Evolutionary conservation across 30 jellyfish, hydroid and myxozoan species (phyloP).

Genomic region (Pseudorhiza aurosa): DNA sequence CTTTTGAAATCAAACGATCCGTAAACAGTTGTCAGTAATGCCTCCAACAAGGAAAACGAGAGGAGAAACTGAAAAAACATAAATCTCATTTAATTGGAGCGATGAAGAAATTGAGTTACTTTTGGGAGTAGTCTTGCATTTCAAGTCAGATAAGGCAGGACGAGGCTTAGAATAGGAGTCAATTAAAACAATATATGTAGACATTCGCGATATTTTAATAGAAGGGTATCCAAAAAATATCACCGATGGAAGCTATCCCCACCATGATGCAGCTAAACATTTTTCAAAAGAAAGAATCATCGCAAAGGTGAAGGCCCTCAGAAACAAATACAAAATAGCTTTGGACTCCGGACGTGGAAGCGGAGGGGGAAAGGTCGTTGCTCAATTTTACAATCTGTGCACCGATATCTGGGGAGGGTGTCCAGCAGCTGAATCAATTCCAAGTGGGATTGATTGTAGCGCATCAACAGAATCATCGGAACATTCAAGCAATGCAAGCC

Average conservation of each 20-base stretch:
- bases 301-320: neutral
- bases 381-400: conserved; percentile 38
- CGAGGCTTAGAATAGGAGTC: conserved; percentile 24
- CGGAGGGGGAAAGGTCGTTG: conserved; percentile 50
- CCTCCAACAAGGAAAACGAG: no score
- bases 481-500: no score
- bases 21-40: no score
- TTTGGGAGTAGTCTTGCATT: no score
- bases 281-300: neutral
- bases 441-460: conserved; percentile 30
- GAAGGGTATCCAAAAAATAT: conserved; percentile 1
- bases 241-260: conserved; percentile 1
- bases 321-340: conserved; percentile 17
- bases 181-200: conserved; percentile 1
- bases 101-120: no score
- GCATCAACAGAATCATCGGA: no score
- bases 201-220: neutral
- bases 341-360: conserved; percentile 52
- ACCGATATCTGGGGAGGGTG: conserved; percentile 46
- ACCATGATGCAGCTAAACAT: neutral
- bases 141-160: conserved; percentile 21
- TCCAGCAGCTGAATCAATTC: conserved; percentile 45
- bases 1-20: no score
- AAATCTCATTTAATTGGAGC: no score
- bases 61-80: no score